Conservation (phyloP, 2,797 vertebrate genomes). For the Corythornis leucogaster region DNA sequence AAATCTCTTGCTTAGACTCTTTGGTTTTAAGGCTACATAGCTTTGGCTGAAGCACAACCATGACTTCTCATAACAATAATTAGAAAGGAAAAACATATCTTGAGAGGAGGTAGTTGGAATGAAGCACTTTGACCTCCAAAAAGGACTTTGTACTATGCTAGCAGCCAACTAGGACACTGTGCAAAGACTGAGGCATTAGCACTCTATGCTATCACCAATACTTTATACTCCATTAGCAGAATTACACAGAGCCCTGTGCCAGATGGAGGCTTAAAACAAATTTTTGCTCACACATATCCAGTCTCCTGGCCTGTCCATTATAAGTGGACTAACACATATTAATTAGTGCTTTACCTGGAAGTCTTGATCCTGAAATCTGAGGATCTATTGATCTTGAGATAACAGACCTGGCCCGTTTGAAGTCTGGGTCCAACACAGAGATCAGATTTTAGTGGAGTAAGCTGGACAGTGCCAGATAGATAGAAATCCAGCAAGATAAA, state of each 20-base stretch:
- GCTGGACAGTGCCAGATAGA: neutral
- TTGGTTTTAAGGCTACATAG: neutral
- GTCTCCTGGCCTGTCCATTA: neutral
- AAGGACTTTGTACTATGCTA: neutral
- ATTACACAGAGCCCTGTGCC: neutral
- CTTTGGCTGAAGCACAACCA: neutral
- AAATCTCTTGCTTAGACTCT: neutral
- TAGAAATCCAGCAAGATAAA: neutral
- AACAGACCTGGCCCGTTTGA: neutral
- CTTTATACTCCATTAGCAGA: neutral
- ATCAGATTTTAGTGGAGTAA: neutral
- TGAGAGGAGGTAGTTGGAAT: neutral
- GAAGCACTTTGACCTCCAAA: neutral
- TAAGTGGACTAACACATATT: neutral
- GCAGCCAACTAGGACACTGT: neutral
- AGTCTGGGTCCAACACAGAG: neutral
- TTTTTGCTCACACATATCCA: neutral
- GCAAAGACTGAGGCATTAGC: neutral
- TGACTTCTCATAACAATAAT: neutral
- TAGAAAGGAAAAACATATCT: neutral
- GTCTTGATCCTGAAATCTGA: neutral
- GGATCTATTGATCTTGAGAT: neutral
- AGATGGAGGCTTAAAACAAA: neutral
- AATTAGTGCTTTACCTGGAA: neutral
- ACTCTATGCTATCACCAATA: neutral